Conservation (phyloP, 1,140 invertebrate genomes). For the Augochlora pura region DNA sequence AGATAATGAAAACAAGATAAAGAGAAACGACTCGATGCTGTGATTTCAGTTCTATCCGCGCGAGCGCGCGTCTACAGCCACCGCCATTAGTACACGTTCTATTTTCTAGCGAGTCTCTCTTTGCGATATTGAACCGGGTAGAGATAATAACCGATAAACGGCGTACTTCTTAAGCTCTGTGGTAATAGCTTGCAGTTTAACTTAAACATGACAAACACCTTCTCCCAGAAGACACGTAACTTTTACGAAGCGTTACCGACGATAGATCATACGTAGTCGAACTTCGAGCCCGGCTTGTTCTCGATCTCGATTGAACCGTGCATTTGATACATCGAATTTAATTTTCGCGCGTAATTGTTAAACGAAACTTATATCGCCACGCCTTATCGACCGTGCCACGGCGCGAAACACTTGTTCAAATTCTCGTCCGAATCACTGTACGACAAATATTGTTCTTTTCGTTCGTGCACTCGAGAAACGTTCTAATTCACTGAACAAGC, state of each 20-base stretch:
- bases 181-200: conserved; percentile 29
- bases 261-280: conserved; percentile 18
- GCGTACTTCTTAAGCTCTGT: conserved; percentile 12
- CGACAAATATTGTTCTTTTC: too few relatives aligned
- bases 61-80: neutral
- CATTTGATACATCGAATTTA: conserved; percentile 54
- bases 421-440: too few relatives aligned
- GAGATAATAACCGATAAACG: neutral
- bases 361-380: too few relatives aligned
- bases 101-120: conserved; percentile 14
- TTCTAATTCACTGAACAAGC: too few relatives aligned
- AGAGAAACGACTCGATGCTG: conserved; percentile 20
- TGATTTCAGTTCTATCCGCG: neutral
- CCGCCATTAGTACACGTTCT: conserved; percentile 2
- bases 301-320: neutral
- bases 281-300: conserved; percentile 28
- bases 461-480: too few relatives aligned
- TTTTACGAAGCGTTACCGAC: conserved; percentile 11
- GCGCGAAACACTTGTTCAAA: too few relatives aligned
- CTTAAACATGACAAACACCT: neutral
- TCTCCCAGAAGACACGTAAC: neutral
- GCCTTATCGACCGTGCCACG: too few relatives aligned
- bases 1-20: too few relatives aligned
- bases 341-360: conserved; percentile 16
- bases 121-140: conserved; percentile 10